A percentile compares a stretch with the other conserved stretches of the same genome.
Conservation (phyloP, 2,797 vertebrate species). For the Phoxinus dragarum region DNA sequence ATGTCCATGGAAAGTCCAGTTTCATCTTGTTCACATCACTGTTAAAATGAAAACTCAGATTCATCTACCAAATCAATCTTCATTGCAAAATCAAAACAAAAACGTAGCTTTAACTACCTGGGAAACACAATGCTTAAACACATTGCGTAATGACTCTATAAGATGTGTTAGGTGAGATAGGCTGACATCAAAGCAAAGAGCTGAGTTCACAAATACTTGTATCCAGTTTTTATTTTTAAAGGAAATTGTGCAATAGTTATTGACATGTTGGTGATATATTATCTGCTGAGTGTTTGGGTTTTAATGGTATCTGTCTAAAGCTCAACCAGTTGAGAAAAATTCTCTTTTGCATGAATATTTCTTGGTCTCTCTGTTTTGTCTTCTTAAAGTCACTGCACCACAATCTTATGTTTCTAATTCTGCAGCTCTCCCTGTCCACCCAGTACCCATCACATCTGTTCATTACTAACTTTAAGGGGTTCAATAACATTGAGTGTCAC, state of each 20-base stretch:
- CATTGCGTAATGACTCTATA: background rate
- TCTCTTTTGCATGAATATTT: background rate
- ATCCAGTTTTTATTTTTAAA: constrained; percentile 15
- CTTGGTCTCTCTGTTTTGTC: background rate
- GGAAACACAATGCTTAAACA: constrained; percentile 5
- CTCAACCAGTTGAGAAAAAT: background rate
- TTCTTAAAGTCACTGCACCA: constrained; percentile 6
- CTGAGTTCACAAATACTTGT: background rate
- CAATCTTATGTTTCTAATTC: constrained; percentile 17
- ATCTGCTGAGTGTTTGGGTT: background rate
- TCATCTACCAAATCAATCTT: background rate
- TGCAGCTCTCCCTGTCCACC: background rate
- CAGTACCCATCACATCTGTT: constrained; percentile 31
- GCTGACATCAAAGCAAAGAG: constrained; percentile 1
- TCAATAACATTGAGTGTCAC: constrained; percentile 38
- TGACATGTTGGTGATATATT: background rate
- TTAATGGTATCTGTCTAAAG: background rate
- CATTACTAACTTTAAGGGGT: constrained; percentile 28
- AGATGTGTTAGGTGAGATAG: background rate
- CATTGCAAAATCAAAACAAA: constrained; percentile 2
- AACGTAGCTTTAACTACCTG: background rate
- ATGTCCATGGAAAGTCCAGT: background rate
- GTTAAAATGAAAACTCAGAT: background rate
- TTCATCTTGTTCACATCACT: constrained; percentile 20
- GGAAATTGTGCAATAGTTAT: background rate